Base-by-base conservation (phyloP, 1,140 invertebrate genomes). In the Cardiocondyla obscurior region DNA sequence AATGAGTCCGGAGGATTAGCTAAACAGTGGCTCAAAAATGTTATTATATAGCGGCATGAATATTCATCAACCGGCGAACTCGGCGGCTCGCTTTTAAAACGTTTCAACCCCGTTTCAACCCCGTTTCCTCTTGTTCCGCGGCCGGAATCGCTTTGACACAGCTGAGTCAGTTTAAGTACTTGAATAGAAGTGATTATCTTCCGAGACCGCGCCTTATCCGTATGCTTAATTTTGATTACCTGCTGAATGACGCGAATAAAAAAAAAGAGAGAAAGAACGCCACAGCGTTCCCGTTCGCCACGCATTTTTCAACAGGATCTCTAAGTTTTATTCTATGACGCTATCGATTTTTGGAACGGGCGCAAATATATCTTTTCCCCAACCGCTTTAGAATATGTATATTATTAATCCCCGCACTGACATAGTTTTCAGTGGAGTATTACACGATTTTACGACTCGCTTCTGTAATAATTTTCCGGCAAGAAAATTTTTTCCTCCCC, bases 21-120 rank as follows among this genome's bases (percentile, higher is more conserved):
- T 94, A 94, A 94, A 94, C 93, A 94, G 93, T 94, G 92, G 93
- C 93, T 94, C 93, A 94, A 94, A 94, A 94, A 94, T 94, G 92
- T 94, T 94, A 94, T 94, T 94, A 94, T 94, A 94, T 94, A 93
- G 92, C 90, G 87, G 90, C 92, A 94, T 94, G 94, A 94, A 94
- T 94, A 94, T 94, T 94, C 93, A 94, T 94, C 93, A 93, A 92
- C 90, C 88, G 49, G 64, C 81, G 49, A 77, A 57, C 72, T 36
- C 64, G 58, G 42, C 77, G 84, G 73, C 81, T 84, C 79, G 82
- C 87, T 85, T 88, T 89, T 89, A 89, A 89, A 89, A 89, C 86
- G 81, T 72, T 83, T 88, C 86, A 83, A 84, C 90, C 60, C 51
- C 39, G 62, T 28, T 81, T 86, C 81, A 49, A 60, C 72, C 44